Evolutionary conservation across 2,797 vertebrate genomes (phyloP).

Genomic region (Dendrocincla fuliginosa): DNA sequence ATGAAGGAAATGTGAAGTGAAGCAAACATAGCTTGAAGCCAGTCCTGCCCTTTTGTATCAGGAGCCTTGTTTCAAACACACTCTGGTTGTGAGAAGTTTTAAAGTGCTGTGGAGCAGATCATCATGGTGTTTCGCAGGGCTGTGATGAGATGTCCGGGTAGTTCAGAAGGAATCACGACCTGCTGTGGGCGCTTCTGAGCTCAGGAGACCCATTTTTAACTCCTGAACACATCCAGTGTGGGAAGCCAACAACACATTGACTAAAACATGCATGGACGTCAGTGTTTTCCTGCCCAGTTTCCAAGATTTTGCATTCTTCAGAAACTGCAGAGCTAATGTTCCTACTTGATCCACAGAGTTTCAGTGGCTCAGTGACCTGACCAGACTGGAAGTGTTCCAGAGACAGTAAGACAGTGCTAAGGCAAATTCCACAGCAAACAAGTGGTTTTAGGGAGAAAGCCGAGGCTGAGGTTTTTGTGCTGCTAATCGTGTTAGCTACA

Average conservation of each 20-base stretch:
- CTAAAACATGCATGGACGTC: neutral
- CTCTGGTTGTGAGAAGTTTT: neutral
- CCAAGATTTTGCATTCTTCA: neutral
- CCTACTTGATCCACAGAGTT: neutral
- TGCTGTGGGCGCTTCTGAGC: accelerated
- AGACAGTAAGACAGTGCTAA: neutral
- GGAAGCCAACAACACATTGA: neutral
- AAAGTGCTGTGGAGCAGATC: neutral
- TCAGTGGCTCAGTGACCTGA: neutral
- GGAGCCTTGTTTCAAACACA: neutral
- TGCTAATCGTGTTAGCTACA: neutral
- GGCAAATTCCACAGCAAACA: neutral
- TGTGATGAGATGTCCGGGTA: neutral
- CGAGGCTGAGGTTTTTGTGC: neutral
- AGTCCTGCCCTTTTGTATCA: neutral
- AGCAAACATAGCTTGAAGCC: neutral
- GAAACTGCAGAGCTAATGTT: neutral
- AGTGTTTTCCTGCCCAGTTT: neutral
- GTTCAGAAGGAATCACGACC: neutral
- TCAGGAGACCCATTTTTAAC: neutral
- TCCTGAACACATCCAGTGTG: neutral
- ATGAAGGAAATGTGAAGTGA: neutral
- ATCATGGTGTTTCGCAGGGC: neutral
- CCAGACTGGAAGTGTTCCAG: accelerated
- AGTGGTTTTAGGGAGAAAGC: neutral